Percentiles rank a stretch among this genome's conserved stretches.
These are phyloP conservation scores for Myioborus miniatus DNA, from an alignment of 2,797 vertebrate genomes.

Conservation along the genomic window DNA sequence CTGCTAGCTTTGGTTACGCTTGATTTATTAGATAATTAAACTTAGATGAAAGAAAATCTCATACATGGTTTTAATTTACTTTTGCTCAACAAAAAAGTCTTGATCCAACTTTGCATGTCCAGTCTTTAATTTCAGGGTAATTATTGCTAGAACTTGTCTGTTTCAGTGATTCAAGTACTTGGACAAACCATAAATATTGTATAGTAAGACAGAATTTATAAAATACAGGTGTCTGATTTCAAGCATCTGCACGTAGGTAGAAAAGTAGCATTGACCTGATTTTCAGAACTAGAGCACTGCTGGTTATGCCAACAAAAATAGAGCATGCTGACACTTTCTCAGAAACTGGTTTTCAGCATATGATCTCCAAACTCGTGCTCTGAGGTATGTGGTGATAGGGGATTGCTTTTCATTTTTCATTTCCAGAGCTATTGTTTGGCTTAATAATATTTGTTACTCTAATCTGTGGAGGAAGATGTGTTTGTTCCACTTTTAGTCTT, in stretches of 20 bases:
- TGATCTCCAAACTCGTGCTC: not conserved
- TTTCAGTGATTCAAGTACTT: not conserved
- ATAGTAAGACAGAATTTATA: not conserved
- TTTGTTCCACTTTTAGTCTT: not conserved
- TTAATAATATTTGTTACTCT: not conserved
- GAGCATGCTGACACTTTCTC: not conserved
- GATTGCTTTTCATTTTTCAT: not conserved
- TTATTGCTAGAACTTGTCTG: not conserved
- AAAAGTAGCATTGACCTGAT: not conserved
- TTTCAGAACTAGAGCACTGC: conserved; percentile 7
- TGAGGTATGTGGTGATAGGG: not conserved
- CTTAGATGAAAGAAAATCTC: not conserved
- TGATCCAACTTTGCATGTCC: not conserved
- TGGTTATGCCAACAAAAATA: not conserved
- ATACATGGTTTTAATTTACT: not conserved
- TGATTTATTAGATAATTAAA: not conserved
- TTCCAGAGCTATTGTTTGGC: not conserved
- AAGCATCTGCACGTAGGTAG: not conserved
- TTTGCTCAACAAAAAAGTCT: not conserved
- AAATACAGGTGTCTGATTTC: not conserved
- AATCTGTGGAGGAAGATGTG: accelerated
- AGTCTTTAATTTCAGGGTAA: not conserved
- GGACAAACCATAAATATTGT: not conserved
- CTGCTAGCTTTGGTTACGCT: not conserved
- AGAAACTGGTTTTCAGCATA: not conserved